Conservation (phyloP, 2,113 vertebrate species). For the Varanus salvator region DNA sequence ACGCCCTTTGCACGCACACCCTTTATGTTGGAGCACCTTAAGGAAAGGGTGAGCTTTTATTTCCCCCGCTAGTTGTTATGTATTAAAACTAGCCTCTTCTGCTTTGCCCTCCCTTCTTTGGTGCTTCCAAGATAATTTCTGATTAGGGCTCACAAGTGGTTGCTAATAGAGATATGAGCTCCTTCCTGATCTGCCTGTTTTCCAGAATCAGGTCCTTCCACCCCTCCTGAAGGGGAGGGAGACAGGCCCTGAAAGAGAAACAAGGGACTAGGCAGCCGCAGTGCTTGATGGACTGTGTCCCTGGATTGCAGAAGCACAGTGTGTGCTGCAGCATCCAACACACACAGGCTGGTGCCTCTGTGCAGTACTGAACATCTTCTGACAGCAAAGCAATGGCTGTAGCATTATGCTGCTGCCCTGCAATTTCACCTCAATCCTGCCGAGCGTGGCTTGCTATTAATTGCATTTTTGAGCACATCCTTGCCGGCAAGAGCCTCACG, state of each 20-base stretch:
- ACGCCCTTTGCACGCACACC: not conserved
- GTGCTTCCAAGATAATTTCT: not conserved
- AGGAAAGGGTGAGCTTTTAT: not conserved
- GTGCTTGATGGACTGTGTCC: not conserved
- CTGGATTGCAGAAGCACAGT: not conserved
- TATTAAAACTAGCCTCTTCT: not conserved
- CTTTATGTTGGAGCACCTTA: not conserved
- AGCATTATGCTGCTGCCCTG: not conserved
- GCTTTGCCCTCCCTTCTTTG: not conserved
- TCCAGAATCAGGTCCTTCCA: not conserved
- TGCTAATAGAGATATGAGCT: not conserved
- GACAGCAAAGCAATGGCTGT: not conserved
- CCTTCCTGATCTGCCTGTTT: not conserved
- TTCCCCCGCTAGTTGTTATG: not conserved
- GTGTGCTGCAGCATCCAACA: not conserved
- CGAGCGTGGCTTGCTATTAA: conserved; percentile 4
- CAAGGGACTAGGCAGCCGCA: not conserved
- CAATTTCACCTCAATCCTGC: conserved; percentile 30
- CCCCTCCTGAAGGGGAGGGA: not conserved
- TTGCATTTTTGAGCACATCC: conserved; percentile 9
- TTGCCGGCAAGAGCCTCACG: not conserved
- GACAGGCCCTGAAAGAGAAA: not conserved
- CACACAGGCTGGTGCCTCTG: not conserved
- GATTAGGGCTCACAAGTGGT: not conserved
- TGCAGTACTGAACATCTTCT: not conserved